Conservation (phyloP, 2,888 invertebrate genomes). For the Synanthedon vespiformis region DNA sequence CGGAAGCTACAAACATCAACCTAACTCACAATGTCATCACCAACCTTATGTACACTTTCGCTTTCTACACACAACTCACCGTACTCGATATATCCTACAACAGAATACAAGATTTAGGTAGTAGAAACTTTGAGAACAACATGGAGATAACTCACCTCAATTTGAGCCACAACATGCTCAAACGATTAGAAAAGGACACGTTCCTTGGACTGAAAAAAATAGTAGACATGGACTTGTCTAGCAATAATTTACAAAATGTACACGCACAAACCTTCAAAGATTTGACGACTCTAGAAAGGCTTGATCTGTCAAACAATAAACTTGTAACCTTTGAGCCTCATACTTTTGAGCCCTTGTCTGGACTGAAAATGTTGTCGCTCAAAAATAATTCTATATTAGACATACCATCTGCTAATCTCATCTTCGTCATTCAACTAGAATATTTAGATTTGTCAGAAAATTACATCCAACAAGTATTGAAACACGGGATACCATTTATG, state of each 20-base stretch:
- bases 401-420: conserved; percentile 77
- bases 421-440: conserved; percentile 75
- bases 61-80: conserved; percentile 83
- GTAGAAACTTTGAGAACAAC: conserved; percentile 84
- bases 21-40: conserved; percentile 87
- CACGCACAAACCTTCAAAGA: conserved; percentile 83
- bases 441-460: conserved; percentile 83
- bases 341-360: conserved; percentile 76
- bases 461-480: conserved; percentile 78
- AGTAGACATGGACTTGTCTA: conserved; percentile 77
- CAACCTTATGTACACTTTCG: conserved; percentile 81
- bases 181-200: conserved; percentile 78
- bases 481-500: conserved; percentile 79
- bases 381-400: conserved; percentile 84
- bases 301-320: conserved; percentile 82
- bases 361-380: conserved; percentile 78
- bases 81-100: conserved; percentile 87
- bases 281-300: conserved; percentile 77
- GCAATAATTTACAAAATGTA: conserved; percentile 81
- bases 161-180: conserved; percentile 81
- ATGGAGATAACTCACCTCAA: conserved; percentile 80
- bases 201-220: conserved; percentile 80
- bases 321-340: conserved; percentile 79
- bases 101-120: conserved; percentile 82
- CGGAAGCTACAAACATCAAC: conserved; percentile 85